These are phyloP conservation scores for Diplosoma virens DNA, from an alignment of 23 tunicate genomes.

Conservation along the genomic window DNA sequence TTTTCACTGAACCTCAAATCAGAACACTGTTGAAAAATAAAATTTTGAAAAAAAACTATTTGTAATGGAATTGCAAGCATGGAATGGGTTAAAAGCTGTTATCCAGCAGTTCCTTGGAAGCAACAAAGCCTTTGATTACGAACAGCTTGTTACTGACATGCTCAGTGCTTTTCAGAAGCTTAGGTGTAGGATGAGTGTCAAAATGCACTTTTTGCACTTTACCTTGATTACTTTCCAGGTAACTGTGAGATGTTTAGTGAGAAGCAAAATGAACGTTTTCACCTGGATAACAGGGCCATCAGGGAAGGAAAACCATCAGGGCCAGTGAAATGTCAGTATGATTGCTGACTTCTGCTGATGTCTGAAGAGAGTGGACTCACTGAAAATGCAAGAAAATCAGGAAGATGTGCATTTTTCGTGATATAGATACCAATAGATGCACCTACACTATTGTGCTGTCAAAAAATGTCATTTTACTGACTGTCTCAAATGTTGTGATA, in stretches of 20 bases:
- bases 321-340: constrained; percentile 30
- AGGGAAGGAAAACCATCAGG: constrained; percentile 27
- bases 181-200: constrained; percentile 15
- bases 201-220: constrained; percentile 43
- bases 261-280: constrained; percentile 35
- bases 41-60: constrained; percentile 9
- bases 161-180: constrained; percentile 26
- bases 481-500: not conserved
- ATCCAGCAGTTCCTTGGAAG: constrained; percentile 19
- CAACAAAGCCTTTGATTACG: constrained; percentile 1
- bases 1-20: constrained; percentile 32
- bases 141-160: constrained; percentile 24
- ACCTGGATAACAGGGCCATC: constrained; percentile 26
- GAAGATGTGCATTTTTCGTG: constrained; percentile 15
- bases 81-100: constrained; percentile 15
- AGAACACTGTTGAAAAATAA: constrained; percentile 9
- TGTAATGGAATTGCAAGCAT: constrained; percentile 27
- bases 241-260: constrained; percentile 32
- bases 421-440: not conserved
- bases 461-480: not conserved
- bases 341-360: constrained; percentile 36
- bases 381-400: constrained; percentile 9
- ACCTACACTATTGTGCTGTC: not conserved
- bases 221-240: constrained; percentile 13
- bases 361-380: constrained; percentile 22